Percentiles rank a stretch among this genome's conserved stretches.
These are phyloP conservation scores for Urocitellus parryii DNA, from an alignment of 2,113 vertebrate genomes.

Conservation along the genomic window DNA sequence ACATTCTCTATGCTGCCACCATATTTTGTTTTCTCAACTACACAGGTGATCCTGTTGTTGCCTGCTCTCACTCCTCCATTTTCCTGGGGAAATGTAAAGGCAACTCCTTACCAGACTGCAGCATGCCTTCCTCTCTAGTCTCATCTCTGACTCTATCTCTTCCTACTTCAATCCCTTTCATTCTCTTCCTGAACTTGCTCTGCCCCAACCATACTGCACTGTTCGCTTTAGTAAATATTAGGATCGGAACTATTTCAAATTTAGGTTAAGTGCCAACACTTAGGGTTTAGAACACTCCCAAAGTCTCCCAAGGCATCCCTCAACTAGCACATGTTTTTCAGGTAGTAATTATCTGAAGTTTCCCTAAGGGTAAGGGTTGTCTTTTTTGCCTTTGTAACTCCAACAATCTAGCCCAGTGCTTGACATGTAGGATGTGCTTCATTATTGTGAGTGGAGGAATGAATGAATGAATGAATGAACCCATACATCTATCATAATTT, in stretches of 20 bases:
- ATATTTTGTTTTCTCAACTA: background rate
- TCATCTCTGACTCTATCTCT: background rate
- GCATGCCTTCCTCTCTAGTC: background rate
- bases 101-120: background rate
- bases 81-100: background rate
- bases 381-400: background rate
- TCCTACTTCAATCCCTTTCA: background rate
- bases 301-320: background rate
- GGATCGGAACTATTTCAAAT: constrained; percentile 33
- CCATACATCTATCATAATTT: background rate
- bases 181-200: background rate
- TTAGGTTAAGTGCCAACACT: background rate
- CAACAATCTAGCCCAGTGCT: background rate
- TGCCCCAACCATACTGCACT: background rate
- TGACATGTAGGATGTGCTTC: background rate
- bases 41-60: background rate
- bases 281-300: background rate
- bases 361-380: background rate
- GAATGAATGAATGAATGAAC: constrained; percentile 13
- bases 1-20: background rate
- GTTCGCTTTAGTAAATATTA: background rate
- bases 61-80: background rate
- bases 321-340: background rate
- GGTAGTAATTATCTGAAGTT: background rate
- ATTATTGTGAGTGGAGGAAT: background rate